These are phyloP conservation scores for Girardinus metallicus DNA, from an alignment of 2,797 vertebrate genomes.

Conservation along the genomic window DNA sequence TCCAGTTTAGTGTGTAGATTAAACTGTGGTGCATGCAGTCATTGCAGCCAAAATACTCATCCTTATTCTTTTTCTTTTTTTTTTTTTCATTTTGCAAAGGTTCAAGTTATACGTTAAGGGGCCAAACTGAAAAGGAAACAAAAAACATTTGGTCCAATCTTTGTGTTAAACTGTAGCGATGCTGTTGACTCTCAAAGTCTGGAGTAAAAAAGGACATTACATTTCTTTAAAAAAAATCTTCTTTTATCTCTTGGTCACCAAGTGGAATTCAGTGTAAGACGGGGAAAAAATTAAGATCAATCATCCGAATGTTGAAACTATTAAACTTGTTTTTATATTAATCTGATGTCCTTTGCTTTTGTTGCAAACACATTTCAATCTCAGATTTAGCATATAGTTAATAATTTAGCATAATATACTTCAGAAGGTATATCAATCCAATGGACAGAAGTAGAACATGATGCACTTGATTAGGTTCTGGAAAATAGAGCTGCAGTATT, in stretches of 20 bases:
- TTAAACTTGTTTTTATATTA: constrained; percentile 77
- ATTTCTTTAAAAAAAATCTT: constrained; percentile 42
- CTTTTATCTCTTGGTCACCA: constrained; percentile 43
- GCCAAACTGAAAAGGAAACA: constrained; percentile 65
- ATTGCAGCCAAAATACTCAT: constrained; percentile 34
- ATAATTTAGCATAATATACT: neutral
- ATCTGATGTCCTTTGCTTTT: constrained; percentile 14
- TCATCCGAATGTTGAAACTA: constrained; percentile 79
- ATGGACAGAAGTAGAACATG: neutral
- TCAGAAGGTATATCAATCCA: neutral
- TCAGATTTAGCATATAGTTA: neutral
- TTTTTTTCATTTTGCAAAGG: constrained; percentile 11
- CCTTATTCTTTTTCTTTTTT: constrained; percentile 18
- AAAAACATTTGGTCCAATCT: constrained; percentile 28
- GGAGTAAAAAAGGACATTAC: constrained; percentile 49
- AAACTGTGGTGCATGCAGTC: constrained; percentile 69
- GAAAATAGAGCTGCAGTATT: neutral
- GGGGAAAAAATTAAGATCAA: constrained; percentile 44
- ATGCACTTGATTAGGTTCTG: neutral
- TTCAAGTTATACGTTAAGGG: constrained; percentile 54
- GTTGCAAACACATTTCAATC: constrained; percentile 19
- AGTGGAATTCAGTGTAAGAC: constrained; percentile 66
- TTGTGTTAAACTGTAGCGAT: constrained; percentile 59
- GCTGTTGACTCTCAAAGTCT: constrained; percentile 39
- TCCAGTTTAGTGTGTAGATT: constrained; percentile 39